A percentile compares a stretch with the other conserved stretches of the same genome.
These are phyloP conservation scores for Lissocephala sabroskyi DNA, from an alignment of 2,888 invertebrate species.

Conservation along the genomic window DNA sequence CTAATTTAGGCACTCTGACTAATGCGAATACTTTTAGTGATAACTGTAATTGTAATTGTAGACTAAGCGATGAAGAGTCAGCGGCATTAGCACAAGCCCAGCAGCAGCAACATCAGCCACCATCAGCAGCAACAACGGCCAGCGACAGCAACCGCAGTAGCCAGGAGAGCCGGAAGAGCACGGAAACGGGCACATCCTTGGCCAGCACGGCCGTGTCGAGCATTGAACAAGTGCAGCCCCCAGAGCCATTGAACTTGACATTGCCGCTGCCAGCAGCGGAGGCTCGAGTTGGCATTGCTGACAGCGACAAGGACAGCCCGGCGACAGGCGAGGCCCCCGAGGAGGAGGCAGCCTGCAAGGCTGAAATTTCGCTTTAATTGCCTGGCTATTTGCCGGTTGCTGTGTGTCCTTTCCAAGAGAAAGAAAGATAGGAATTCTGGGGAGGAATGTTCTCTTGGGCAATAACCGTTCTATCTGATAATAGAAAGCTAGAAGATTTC, in stretches of 20 bases:
- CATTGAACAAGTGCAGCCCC: constrained; percentile 49
- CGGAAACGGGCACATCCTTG: constrained; percentile 35
- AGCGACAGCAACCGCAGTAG: constrained; percentile 9
- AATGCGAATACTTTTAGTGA: constrained; percentile 62
- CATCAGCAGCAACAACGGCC: constrained; percentile 14
- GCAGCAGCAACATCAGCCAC: constrained; percentile 11
- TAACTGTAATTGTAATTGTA: constrained; percentile 62
- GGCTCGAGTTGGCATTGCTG: too few species aligned
- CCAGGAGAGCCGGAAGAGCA: constrained; percentile 21
- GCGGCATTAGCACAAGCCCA: constrained; percentile 2
- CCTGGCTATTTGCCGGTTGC: constrained; percentile 34
- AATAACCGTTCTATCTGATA: too few species aligned
- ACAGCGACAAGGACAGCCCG: constrained; percentile 21
- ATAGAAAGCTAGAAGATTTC: too few species aligned
- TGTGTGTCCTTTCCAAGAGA: too few species aligned
- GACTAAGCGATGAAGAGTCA: constrained; percentile 27
- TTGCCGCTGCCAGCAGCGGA: constrained; percentile 24
- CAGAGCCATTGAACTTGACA: constrained; percentile 45
- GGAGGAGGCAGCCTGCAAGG: too few species aligned
- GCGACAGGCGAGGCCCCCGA: too few species aligned
- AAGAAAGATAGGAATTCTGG: too few species aligned
- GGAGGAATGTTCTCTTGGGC: too few species aligned
- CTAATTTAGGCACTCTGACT: constrained; percentile 51
- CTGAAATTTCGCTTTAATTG: too few species aligned
- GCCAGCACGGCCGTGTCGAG: constrained; percentile 55